A percentile compares a stretch with the other conserved stretches of the same genome.
These are phyloP conservation scores for Capitulum mitella DNA, from an alignment of 2,888 invertebrate species.

Conservation along the genomic window DNA sequence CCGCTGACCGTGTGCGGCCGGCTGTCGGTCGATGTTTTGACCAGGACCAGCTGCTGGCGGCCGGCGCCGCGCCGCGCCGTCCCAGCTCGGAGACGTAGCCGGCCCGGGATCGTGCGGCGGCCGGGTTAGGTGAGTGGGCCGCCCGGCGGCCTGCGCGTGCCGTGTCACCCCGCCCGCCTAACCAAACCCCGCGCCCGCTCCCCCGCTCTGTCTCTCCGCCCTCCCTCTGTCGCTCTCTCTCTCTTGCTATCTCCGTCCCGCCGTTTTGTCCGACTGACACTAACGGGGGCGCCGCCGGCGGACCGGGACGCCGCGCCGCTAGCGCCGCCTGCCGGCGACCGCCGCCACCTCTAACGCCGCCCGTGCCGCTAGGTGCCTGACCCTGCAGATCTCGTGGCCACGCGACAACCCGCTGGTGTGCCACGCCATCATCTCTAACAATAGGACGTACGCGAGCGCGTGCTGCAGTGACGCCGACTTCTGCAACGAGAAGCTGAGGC, in stretches of 20 bases:
- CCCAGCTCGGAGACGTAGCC: background rate
- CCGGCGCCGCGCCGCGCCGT: background rate
- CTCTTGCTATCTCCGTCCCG: background rate
- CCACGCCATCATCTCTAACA: slow-evolving; percentile 1
- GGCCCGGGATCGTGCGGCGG: background rate
- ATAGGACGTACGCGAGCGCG: slow-evolving; percentile 17
- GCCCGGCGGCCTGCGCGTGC: background rate
- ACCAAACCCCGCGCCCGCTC: background rate
- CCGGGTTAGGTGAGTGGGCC: background rate
- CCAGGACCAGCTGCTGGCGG: background rate
- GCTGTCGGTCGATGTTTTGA: background rate
- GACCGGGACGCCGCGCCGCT: background rate
- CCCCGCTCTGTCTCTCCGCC: background rate
- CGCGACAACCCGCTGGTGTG: slow-evolving; percentile 15
- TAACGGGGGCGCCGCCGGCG: background rate
- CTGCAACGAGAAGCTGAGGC: background rate
- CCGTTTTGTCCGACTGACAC: background rate
- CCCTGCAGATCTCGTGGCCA: background rate
- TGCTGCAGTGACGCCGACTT: background rate
- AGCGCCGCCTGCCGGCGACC: background rate
- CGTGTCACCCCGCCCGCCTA: background rate
- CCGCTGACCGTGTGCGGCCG: background rate
- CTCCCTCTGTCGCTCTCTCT: background rate
- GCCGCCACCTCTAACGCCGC: background rate
- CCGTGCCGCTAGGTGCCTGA: slow-evolving; percentile 20